Conservation (phyloP, 2,797 vertebrate species). For the Chelmon rostratus region DNA sequence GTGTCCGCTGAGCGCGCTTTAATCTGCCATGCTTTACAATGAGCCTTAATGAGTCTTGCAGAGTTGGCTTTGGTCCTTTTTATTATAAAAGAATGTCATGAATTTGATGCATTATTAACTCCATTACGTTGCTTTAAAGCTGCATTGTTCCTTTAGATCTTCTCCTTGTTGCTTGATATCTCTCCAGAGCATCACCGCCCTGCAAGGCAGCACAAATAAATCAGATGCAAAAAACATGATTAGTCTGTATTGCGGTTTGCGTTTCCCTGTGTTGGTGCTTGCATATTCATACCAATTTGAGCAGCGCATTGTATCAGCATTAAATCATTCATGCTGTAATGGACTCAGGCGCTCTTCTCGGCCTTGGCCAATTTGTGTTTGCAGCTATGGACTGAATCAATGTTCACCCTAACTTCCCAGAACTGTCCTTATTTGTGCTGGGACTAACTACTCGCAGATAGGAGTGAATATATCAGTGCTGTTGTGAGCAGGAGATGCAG, state of each 20-base stretch:
- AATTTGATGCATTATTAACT: not conserved
- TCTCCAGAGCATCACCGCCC: not conserved
- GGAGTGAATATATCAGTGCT: conserved; percentile 52
- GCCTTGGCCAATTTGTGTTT: conserved; percentile 63
- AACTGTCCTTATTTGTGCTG: conserved; percentile 47
- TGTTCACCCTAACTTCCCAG: conserved; percentile 58
- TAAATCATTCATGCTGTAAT: conserved; percentile 28
- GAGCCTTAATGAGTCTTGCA: not conserved
- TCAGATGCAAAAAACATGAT: not conserved
- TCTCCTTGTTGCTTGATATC: not conserved
- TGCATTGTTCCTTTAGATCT: not conserved
- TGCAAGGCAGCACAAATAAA: conserved; percentile 1
- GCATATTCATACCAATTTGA: not conserved
- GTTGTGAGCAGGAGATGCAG: conserved; percentile 69
- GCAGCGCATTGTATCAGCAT: conserved; percentile 15
- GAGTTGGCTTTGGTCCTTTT: not conserved
- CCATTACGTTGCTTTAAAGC: not conserved
- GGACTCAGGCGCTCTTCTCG: conserved; percentile 35
- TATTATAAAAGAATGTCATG: not conserved
- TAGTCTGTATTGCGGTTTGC: not conserved
- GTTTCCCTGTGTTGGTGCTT: not conserved
- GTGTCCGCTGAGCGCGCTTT: not conserved
- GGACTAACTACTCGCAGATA: conserved; percentile 26
- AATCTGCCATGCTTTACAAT: not conserved
- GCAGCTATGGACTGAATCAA: conserved; percentile 48